phyloP scores from a whole-genome alignment of 1,140 invertebrate genomes.

The Saccostrea glomerata region DNA sequence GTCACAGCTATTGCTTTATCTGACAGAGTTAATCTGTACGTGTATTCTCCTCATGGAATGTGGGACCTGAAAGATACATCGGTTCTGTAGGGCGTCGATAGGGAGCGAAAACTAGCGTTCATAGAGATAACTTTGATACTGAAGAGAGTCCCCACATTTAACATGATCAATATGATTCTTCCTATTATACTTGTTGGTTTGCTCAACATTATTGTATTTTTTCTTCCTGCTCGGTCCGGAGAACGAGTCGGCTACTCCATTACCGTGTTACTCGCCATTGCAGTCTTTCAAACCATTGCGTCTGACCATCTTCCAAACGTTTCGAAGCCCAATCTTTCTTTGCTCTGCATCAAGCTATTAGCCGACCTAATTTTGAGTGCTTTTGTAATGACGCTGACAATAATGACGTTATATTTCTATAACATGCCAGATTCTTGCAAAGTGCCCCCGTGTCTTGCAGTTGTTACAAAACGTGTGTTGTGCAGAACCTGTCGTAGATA shows the following conservation, averaged over 20 bases:
- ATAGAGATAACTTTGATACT: slow-evolving; percentile 10
- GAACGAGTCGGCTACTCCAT: slow-evolving; percentile 34
- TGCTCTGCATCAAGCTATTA: slow-evolving; percentile 36
- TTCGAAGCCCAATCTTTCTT: slow-evolving; percentile 16
- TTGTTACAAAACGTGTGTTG: slow-evolving; percentile 19
- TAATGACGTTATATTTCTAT: slow-evolving; percentile 39
- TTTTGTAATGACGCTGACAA: slow-evolving; percentile 28
- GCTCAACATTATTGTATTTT: slow-evolving; percentile 44
- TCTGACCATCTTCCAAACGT: slow-evolving; percentile 29
- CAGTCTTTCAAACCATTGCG: slow-evolving; percentile 45
- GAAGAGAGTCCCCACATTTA: slow-evolving; percentile 38
- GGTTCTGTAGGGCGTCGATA: neutral
- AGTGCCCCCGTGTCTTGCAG: neutral
- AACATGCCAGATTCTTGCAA: neutral
- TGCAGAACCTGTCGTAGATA: neutral
- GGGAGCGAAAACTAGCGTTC: neutral
- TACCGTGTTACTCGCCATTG: slow-evolving; percentile 48
- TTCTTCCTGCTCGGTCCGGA: slow-evolving; percentile 42
- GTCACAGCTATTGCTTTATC: neutral
- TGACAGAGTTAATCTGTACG: neutral
- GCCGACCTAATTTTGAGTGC: slow-evolving; percentile 39
- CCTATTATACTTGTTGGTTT: slow-evolving; percentile 41
- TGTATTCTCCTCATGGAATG: slow-evolving; percentile 30
- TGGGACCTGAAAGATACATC: slow-evolving; percentile 37
- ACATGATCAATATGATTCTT: slow-evolving; percentile 44